Conservation (phyloP, 2,113 vertebrate genomes). For the Phalacrocorax aristotelis region DNA sequence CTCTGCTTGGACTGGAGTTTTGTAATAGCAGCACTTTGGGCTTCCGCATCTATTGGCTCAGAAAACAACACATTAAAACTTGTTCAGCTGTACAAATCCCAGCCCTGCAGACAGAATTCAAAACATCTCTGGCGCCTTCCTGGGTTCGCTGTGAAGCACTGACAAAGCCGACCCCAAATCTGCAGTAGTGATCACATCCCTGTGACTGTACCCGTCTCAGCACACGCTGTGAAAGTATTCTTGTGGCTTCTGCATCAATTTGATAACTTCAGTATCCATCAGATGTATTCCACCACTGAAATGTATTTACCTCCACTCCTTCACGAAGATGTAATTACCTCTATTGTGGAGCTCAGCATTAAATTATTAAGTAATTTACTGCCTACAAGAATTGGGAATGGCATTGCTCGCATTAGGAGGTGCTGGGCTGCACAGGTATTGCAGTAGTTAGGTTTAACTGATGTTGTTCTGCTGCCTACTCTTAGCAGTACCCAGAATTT, state of each 20-base stretch:
- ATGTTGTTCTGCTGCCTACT: not conserved
- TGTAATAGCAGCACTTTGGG: not conserved
- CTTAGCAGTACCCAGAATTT: not conserved
- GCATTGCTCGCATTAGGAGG: not conserved
- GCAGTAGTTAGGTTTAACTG: not conserved
- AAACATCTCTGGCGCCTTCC: not conserved
- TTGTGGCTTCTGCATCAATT: not conserved
- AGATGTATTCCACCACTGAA: not conserved
- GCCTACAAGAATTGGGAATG: not conserved
- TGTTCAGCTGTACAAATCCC: constrained; percentile 54
- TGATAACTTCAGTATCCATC: not conserved
- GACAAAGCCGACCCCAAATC: not conserved
- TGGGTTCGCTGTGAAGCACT: not conserved
- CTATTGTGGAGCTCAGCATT: not conserved
- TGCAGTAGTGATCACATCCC: not conserved
- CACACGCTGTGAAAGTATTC: not conserved
- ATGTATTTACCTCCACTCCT: not conserved
- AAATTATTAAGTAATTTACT: not conserved
- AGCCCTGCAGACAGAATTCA: constrained; percentile 3
- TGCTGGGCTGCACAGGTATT: not conserved
- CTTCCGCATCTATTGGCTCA: not conserved
- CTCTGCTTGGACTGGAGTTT: not conserved
- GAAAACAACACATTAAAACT: constrained; percentile 45
- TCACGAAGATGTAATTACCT: not conserved
- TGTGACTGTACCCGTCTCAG: not conserved